These are phyloP conservation scores for Eupelmus urozonus DNA, from an alignment of 2,888 invertebrate genomes.

Conservation along the genomic window DNA sequence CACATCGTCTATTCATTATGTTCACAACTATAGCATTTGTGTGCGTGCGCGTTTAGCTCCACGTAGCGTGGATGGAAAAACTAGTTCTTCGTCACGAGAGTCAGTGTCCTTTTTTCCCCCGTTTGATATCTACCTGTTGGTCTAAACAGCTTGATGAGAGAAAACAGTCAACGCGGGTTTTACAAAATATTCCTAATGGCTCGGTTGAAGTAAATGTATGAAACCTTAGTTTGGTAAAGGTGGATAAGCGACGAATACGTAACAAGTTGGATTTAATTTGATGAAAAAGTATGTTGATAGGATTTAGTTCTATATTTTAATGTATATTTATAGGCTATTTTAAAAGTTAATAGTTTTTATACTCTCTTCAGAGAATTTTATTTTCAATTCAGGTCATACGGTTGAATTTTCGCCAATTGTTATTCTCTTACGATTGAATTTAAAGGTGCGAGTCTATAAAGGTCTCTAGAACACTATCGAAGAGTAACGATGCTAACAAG, in stretches of 20 bases:
- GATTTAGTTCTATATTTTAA: no score
- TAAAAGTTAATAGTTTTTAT: neutral
- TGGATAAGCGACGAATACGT: no score
- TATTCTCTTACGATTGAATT: no score
- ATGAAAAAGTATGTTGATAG: no score
- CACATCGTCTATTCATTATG: neutral
- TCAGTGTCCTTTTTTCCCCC: neutral
- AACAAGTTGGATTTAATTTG: no score
- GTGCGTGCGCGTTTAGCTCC: no score
- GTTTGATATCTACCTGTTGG: neutral
- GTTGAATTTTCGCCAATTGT: no score
- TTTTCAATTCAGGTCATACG: neutral
- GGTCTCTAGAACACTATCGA: neutral
- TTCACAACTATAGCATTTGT: neutral
- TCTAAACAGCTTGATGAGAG: no score
- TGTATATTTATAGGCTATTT: neutral
- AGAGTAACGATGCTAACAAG: neutral
- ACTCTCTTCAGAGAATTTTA: neutral
- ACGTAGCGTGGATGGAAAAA: neutral
- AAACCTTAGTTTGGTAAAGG: no score
- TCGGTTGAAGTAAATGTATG: no score
- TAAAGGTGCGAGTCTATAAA: neutral
- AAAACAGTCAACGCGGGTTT: no score
- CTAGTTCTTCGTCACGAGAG: neutral
- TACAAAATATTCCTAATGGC: no score